Conservation (phyloP, 2,113 vertebrate genomes). For the Dissostichus mawsoni region DNA sequence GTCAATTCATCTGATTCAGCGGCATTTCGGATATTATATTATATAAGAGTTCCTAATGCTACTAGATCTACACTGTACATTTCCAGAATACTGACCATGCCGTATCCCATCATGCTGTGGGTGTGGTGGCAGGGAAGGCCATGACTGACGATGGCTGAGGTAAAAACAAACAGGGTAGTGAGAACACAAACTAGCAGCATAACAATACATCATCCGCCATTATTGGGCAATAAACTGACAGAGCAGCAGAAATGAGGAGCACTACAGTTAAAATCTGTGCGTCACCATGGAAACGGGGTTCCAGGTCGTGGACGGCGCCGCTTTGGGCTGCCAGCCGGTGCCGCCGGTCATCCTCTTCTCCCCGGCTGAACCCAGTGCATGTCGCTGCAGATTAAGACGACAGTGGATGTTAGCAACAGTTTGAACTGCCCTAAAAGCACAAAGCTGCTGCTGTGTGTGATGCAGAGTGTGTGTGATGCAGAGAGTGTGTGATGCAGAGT, state of each 20-base stretch:
- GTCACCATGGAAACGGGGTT: conserved; percentile 97
- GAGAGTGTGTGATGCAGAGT: too few species aligned
- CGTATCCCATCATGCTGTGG: conserved; percentile 96
- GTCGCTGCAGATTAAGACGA: conserved; percentile 86
- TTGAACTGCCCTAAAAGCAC: conserved; percentile 38
- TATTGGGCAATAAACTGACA: background rate
- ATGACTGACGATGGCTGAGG: conserved; percentile 91
- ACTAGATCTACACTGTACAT: background rate
- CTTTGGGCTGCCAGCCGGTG: conserved; percentile 98
- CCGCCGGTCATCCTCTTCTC: conserved; percentile 98
- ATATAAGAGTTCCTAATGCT: background rate
- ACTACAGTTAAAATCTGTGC: conserved; percentile 29
- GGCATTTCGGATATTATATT: background rate
- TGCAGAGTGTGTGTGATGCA: background rate
- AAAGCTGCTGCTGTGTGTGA: conserved; percentile 9
- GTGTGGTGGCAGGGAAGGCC: conserved; percentile 98
- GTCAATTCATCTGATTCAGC: background rate
- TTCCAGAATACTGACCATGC: conserved; percentile 88
- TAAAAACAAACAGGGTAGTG: conserved; percentile 45
- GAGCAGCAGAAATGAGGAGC: background rate
- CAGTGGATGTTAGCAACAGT: conserved; percentile 54
- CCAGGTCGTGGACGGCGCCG: conserved; percentile 95
- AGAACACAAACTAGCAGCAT: background rate
- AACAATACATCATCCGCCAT: background rate
- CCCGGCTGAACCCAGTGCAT: conserved; percentile 98